Conservation (phyloP, 2,888 invertebrate genomes). For the Leptopilina drosophilae region DNA sequence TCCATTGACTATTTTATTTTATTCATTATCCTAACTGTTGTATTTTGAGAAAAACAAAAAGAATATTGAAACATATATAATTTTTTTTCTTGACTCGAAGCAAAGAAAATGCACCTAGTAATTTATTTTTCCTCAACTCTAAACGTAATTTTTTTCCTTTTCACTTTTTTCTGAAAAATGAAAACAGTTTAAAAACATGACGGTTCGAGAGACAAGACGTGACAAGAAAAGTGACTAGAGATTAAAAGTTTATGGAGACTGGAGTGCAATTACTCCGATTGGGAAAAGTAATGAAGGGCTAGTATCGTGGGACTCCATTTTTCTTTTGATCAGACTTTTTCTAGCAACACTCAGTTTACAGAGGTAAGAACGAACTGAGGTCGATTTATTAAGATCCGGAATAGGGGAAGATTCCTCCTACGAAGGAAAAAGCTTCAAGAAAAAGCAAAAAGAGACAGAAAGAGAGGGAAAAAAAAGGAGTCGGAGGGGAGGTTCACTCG, state of each 20-base stretch:
- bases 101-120: no score
- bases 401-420: constrained; percentile 7
- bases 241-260: constrained; percentile 31
- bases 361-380: constrained; percentile 7
- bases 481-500: constrained; percentile 14
- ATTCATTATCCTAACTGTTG: no score
- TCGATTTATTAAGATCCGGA: constrained; percentile 32
- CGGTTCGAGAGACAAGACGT: neutral
- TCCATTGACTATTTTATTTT: no score
- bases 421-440: neutral
- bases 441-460: constrained; percentile 15
- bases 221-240: constrained; percentile 27
- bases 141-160: no score
- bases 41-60: no score
- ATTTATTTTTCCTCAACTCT: no score
- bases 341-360: constrained; percentile 23
- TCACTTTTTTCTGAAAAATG: neutral
- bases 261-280: neutral
- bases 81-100: no score
- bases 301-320: constrained; percentile 25
- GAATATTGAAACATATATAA: no score
- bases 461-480: no score
- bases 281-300: constrained; percentile 18
- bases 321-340: constrained; percentile 20
- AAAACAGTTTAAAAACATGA: neutral